These are phyloP conservation scores for Cygnus atratus DNA, from an alignment of 2,113 vertebrate genomes.

Conservation along the genomic window DNA sequence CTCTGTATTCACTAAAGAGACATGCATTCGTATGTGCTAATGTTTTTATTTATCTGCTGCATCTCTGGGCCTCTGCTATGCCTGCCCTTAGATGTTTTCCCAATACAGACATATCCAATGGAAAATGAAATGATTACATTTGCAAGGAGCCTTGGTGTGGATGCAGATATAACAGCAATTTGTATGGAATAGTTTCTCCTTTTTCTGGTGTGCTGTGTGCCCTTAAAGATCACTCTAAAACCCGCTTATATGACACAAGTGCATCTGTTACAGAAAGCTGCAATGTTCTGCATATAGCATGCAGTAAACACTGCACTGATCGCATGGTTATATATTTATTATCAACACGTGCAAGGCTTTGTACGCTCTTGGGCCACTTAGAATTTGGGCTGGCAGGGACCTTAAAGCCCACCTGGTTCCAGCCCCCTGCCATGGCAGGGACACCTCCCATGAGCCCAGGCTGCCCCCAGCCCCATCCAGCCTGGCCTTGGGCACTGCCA, in stretches of 20 bases:
- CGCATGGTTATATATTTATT: neutral
- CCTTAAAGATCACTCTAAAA: neutral
- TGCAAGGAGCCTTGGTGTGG: neutral
- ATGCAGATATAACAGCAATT: neutral
- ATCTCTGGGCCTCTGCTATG: neutral
- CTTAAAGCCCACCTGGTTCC: too few species aligned
- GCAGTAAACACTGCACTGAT: neutral
- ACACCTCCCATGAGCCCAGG: too few species aligned
- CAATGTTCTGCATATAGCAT: fast-evolving
- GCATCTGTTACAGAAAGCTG: neutral
- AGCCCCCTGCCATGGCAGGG: too few species aligned
- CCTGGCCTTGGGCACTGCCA: too few species aligned
- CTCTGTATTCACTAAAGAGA: neutral
- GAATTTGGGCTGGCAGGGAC: neutral
- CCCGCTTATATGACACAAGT: neutral
- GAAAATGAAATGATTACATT: neutral
- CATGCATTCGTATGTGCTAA: neutral
- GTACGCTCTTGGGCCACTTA: neutral
- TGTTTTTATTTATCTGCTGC: neutral
- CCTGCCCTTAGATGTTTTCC: neutral
- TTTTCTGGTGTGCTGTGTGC: neutral
- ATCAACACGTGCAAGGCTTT: neutral
- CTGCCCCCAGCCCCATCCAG: too few species aligned
- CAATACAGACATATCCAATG: neutral
- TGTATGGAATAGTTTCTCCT: neutral